Evolutionary conservation across 1,140 invertebrate species (phyloP).

Genomic region (Trypoxylus dichotomus): DNA sequence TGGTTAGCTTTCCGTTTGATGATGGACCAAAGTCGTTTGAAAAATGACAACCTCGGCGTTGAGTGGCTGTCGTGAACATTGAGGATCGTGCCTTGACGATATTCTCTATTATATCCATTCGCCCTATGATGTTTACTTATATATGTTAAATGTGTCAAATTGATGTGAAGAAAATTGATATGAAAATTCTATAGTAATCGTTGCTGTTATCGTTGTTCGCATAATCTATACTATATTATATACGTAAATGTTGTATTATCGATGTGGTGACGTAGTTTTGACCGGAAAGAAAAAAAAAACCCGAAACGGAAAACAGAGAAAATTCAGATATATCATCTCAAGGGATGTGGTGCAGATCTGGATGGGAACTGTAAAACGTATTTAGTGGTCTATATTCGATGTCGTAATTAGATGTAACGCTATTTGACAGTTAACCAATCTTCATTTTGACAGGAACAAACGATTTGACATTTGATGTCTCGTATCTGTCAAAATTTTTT

Average conservation of each 20-base stretch:
- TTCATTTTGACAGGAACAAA: too few relatives aligned
- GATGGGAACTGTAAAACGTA: too few relatives aligned
- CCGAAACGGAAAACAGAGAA: neutral
- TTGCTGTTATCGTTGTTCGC: too few relatives aligned
- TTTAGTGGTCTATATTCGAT: too few relatives aligned
- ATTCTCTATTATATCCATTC: neutral
- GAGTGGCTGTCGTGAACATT: neutral
- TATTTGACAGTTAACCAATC: too few relatives aligned
- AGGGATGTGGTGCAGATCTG: neutral
- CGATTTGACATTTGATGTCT: too few relatives aligned
- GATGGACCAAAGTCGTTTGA: neutral
- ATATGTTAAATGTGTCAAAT: constrained; percentile 2
- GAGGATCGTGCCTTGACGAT: neutral
- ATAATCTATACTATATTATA: too few relatives aligned
- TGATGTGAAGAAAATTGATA: too few relatives aligned
- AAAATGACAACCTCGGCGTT: neutral
- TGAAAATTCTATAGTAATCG: too few relatives aligned
- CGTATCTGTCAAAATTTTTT: too few relatives aligned
- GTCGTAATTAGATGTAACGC: too few relatives aligned
- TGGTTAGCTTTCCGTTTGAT: neutral
- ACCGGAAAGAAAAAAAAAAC: neutral
- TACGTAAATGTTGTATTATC: too few relatives aligned
- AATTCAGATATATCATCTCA: neutral
- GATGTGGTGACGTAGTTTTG: neutral
- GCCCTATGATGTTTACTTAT: neutral